phyloP scores from a whole-genome alignment of 2,113 vertebrate genomes.

The Ictidomys tridecemlineatus region DNA sequence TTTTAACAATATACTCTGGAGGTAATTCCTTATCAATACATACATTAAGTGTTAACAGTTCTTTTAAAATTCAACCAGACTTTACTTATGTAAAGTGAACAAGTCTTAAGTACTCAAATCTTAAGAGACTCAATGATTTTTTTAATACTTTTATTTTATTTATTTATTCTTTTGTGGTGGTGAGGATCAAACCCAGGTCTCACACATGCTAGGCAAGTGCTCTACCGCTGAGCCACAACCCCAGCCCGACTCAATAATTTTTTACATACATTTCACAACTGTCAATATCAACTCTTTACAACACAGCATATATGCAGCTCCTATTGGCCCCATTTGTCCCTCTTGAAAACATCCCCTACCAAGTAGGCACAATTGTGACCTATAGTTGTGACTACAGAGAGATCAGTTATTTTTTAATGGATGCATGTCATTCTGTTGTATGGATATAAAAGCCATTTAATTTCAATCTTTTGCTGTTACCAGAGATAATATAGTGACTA shows the following conservation, averaged over 20 bases:
- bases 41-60: background rate
- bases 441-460: background rate
- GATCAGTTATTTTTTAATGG: background rate
- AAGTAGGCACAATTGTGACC: background rate
- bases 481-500: background rate
- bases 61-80: background rate
- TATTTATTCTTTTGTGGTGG: no score
- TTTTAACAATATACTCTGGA: background rate
- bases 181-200: no score
- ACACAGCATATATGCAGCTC: background rate
- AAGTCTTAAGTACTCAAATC: background rate
- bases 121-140: background rate
- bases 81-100: background rate
- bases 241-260: background rate
- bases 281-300: background rate
- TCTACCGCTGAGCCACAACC: no score
- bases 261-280: background rate
- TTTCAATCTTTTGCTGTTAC: background rate
- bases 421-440: background rate
- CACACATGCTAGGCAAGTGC: no score
- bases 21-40: background rate
- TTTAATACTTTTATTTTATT: no score
- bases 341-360: background rate
- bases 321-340: background rate
- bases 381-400: background rate